Evolutionary conservation across 2,113 vertebrate species (phyloP).

Genomic region (Ovibos moschatus): DNA sequence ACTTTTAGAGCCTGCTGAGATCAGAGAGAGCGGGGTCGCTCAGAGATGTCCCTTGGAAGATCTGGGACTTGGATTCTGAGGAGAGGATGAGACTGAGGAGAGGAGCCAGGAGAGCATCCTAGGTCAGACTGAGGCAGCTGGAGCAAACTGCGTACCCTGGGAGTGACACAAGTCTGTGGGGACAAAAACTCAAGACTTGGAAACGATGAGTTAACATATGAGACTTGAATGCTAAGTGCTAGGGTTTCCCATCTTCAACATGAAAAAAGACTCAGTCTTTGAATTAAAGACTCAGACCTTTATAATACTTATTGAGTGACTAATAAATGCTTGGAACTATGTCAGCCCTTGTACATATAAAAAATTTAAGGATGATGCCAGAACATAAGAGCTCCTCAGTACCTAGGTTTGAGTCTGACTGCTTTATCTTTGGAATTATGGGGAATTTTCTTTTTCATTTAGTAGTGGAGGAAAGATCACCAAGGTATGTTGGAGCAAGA

Average conservation of each 20-base stretch:
- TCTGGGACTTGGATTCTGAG: not conserved
- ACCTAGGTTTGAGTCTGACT: not conserved
- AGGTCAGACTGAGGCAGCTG: not conserved
- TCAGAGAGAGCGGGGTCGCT: not conserved
- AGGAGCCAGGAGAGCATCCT: not conserved
- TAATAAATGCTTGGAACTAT: not conserved
- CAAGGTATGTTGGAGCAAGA: not conserved
- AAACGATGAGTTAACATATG: not conserved
- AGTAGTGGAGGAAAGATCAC: not conserved
- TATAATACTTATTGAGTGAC: not conserved
- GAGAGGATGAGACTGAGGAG: not conserved
- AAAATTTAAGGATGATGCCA: not conserved
- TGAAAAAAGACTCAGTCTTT: not conserved
- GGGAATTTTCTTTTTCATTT: not conserved
- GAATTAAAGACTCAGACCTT: not conserved
- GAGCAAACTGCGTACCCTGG: not conserved
- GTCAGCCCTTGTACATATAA: not conserved
- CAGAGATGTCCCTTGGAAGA: not conserved
- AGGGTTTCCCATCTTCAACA: not conserved
- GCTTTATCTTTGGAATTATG: not conserved
- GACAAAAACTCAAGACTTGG: not conserved
- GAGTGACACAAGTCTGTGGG: not conserved
- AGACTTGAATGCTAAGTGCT: not conserved
- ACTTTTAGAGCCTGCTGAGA: not conserved
- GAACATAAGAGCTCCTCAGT: not conserved